Conservation (phyloP, 2,888 invertebrate genomes). For the Acrocyrtus sp. region DNA sequence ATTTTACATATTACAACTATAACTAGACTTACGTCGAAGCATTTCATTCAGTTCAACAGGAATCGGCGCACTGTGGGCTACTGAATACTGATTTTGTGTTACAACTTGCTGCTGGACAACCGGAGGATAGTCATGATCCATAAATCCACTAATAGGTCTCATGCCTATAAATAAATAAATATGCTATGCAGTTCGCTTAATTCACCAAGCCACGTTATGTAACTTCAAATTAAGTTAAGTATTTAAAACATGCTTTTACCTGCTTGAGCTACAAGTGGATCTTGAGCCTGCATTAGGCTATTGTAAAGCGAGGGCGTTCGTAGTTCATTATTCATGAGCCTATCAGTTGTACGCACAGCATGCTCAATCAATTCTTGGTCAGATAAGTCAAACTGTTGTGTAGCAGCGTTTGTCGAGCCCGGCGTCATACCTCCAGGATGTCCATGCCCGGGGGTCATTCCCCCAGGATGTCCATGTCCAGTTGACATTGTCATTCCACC, state of each 20-base stretch:
- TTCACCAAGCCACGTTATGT: not conserved
- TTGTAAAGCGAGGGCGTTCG: constrained; percentile 50
- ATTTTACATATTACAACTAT: constrained; percentile 14
- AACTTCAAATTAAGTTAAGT: too few relatives aligned
- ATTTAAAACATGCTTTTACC: too few relatives aligned
- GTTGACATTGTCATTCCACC: too few relatives aligned
- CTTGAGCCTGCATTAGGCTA: constrained; percentile 47
- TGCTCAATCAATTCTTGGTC: constrained; percentile 57
- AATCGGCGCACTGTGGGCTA: constrained; percentile 84
- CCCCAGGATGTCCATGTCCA: not conserved
- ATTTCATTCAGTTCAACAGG: constrained; percentile 96
- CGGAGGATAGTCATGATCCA: constrained; percentile 88
- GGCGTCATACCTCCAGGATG: too few relatives aligned
- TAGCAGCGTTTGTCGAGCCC: not conserved
- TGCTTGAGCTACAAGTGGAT: constrained; percentile 38
- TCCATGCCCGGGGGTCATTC: not conserved
- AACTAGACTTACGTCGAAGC: constrained; percentile 83
- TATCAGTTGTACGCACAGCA: constrained; percentile 54
- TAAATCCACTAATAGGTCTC: constrained; percentile 82
- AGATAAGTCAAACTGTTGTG: constrained; percentile 21
- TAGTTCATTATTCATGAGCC: constrained; percentile 55
- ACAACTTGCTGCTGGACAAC: constrained; percentile 76
- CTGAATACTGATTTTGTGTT: constrained; percentile 81
- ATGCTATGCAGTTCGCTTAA: not conserved
- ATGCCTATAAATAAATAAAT: constrained; percentile 21